phyloP scores from a whole-genome alignment of 1,140 invertebrate species.

The Panulirus ornatus region DNA sequence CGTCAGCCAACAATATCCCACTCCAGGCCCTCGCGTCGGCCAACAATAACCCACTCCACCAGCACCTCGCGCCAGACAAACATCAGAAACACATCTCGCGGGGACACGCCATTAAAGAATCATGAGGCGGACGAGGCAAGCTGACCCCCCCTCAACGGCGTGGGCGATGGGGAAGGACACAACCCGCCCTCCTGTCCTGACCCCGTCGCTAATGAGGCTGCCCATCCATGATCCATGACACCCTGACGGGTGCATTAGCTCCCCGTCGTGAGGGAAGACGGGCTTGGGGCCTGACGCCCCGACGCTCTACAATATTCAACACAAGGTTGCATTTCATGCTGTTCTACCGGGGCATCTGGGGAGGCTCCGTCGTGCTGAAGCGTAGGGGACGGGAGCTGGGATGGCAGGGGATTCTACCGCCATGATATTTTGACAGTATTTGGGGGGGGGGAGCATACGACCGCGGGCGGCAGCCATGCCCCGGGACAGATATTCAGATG shows the following conservation, averaged over 20 bases:
- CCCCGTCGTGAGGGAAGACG: neutral
- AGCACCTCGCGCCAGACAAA: too few species aligned
- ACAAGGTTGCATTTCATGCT: neutral
- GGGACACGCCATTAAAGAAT: too few species aligned
- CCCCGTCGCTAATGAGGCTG: neutral
- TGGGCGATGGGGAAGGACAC: neutral
- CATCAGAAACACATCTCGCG: too few species aligned
- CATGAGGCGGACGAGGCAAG: neutral
- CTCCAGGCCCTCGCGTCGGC: too few species aligned
- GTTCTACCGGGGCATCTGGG: neutral
- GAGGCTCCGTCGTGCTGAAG: neutral
- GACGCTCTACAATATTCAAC: constrained; percentile 13
- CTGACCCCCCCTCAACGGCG: neutral
- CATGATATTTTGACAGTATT: too few species aligned
- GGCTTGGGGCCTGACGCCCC: neutral
- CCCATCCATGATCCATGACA: neutral
- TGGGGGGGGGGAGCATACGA: neutral
- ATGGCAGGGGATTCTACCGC: too few species aligned
- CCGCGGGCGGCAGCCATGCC: too few species aligned
- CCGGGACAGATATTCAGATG: too few species aligned
- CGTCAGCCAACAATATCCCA: too few species aligned
- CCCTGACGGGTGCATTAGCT: neutral
- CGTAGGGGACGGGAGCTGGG: neutral
- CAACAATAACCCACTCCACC: too few species aligned
- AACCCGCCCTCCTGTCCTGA: neutral